A percentile compares a stretch with the other conserved stretches of the same genome.
These are phyloP conservation scores for Strigamia transsilvanica DNA, from an alignment of 2,888 invertebrate species.

Conservation along the genomic window DNA sequence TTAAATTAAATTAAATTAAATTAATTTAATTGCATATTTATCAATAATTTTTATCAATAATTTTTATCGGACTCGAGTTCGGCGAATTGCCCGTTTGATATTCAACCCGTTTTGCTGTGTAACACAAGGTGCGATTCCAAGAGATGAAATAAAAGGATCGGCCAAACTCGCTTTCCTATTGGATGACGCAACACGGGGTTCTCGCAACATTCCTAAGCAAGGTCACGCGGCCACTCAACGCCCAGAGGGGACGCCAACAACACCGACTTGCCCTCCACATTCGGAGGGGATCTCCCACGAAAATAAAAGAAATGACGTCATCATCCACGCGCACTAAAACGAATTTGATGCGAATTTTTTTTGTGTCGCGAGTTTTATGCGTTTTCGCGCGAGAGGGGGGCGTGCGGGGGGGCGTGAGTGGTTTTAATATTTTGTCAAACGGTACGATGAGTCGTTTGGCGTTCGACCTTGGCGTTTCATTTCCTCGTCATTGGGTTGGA, in stretches of 20 bases:
- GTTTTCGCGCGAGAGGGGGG: background rate
- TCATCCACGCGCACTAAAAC: background rate
- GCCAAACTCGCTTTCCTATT: background rate
- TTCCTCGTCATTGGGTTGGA: background rate
- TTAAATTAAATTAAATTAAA: no score
- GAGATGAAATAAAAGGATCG: slow-evolving; percentile 10
- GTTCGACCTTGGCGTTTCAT: slow-evolving; percentile 38
- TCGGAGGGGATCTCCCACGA: background rate
- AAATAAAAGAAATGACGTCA: background rate
- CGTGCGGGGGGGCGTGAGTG: no score
- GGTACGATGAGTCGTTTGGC: slow-evolving; percentile 13
- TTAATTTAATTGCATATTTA: no score
- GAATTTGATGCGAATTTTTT: background rate
- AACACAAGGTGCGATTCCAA: slow-evolving; percentile 13
- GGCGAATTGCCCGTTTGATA: background rate
- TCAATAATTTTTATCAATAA: background rate
- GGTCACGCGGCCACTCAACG: slow-evolving; percentile 5
- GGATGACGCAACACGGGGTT: slow-evolving; percentile 24
- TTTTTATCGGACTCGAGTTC: background rate
- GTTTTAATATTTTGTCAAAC: no score
- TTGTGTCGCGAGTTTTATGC: background rate
- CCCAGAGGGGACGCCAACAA: slow-evolving; percentile 6
- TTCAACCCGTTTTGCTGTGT: background rate
- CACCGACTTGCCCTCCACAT: background rate
- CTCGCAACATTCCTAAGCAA: background rate